Conservation (phyloP, 2,797 vertebrate genomes). For the Setipinna tenuifilis region DNA sequence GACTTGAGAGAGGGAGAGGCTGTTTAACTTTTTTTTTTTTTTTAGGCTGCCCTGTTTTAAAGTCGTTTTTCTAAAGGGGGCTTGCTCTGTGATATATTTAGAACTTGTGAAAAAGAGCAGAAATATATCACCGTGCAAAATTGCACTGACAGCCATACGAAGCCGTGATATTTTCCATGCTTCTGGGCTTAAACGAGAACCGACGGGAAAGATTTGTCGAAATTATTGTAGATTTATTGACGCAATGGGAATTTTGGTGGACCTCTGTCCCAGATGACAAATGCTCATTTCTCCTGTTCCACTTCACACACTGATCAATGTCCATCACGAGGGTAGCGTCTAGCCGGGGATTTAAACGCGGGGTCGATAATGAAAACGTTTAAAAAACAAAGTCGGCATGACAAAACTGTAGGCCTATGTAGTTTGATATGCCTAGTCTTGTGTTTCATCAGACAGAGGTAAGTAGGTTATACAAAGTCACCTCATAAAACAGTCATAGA, state of each 20-base stretch:
- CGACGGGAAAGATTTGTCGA: slow-evolving; percentile 32
- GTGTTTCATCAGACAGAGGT: not conserved
- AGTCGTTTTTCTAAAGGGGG: slow-evolving; percentile 50
- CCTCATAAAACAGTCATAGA: not conserved
- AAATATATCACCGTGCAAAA: slow-evolving; percentile 51
- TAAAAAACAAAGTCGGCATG: not conserved
- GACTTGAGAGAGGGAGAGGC: slow-evolving; percentile 13
- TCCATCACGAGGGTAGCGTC: not conserved
- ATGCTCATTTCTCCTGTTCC: not conserved
- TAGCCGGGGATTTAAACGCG: not conserved
- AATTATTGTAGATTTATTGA: slow-evolving; percentile 20
- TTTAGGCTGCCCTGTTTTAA: slow-evolving; percentile 45
- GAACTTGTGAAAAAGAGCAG: slow-evolving; percentile 59
- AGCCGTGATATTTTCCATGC: slow-evolving; percentile 33
- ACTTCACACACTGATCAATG: slow-evolving; percentile 6
- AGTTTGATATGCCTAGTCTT: not conserved
- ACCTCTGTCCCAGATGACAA: slow-evolving; percentile 7
- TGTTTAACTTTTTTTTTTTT: slow-evolving; percentile 38
- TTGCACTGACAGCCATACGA: slow-evolving; percentile 50
- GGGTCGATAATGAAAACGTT: not conserved
- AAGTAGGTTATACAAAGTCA: not conserved
- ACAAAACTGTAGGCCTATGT: not conserved
- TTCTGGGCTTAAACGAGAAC: slow-evolving; percentile 35
- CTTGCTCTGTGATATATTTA: slow-evolving; percentile 58
- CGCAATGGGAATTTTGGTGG: slow-evolving; percentile 12